phyloP scores from a whole-genome alignment of 2,797 vertebrate species.

The Crenichthys baileyi region DNA sequence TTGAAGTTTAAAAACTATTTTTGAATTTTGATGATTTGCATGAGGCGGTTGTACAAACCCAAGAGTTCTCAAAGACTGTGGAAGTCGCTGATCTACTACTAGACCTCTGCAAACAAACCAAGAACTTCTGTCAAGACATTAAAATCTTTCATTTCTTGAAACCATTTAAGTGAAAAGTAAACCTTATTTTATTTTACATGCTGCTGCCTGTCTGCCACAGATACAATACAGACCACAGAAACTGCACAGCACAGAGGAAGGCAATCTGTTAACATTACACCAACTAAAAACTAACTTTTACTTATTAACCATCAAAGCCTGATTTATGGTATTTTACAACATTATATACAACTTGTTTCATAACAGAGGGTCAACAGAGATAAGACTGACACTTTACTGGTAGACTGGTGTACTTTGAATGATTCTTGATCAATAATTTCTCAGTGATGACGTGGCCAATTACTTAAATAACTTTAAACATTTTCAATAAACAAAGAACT shows the following conservation, averaged over 20 bases:
- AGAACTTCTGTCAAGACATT: background rate
- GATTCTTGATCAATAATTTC: background rate
- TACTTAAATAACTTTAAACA: background rate
- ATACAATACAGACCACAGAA: background rate
- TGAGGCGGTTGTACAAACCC: constrained; percentile 48
- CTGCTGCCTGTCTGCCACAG: background rate
- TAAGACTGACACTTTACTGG: background rate
- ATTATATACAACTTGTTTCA: background rate
- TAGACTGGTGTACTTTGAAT: background rate
- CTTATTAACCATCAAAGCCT: background rate
- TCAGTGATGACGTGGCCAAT: background rate
- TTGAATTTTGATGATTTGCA: background rate
- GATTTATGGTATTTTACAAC: constrained; percentile 9
- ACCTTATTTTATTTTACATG: background rate
- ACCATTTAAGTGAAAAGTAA: background rate
- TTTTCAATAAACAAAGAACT: background rate
- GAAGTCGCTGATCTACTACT: rapidly evolving
- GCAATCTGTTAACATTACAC: background rate
- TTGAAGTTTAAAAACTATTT: background rate
- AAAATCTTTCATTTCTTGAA: background rate
- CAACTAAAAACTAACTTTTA: background rate
- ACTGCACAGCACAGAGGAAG: background rate
- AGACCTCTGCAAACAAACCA: constrained; percentile 43
- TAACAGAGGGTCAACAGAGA: background rate
- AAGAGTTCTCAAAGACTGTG: background rate